phyloP scores from a whole-genome alignment of 2,888 invertebrate genomes.

The Diarsia dahlii region DNA sequence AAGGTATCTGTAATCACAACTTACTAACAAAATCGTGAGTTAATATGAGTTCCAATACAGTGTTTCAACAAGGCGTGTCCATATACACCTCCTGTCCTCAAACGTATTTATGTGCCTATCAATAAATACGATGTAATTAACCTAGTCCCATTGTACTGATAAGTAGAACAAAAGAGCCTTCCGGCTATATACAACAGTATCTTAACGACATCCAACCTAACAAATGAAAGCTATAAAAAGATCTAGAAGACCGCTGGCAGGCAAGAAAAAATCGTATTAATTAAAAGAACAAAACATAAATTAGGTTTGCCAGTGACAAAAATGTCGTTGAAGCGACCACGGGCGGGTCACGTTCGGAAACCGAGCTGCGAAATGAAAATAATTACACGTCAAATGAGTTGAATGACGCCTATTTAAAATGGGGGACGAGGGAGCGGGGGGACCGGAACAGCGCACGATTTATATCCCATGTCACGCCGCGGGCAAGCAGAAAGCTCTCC shows the following conservation, averaged over 20 bases:
- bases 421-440: constrained; percentile 68
- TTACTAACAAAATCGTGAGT: constrained; percentile 6
- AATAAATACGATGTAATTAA: constrained; percentile 56
- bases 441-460: constrained; percentile 69
- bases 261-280: constrained; percentile 76
- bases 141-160: constrained; percentile 43
- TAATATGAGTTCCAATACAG: background rate
- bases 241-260: constrained; percentile 57
- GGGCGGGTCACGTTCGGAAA: constrained; percentile 76
- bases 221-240: constrained; percentile 39
- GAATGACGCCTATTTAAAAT: constrained; percentile 85
- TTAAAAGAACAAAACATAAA: constrained; percentile 78
- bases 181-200: constrained; percentile 36
- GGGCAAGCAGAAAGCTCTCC: constrained; percentile 44
- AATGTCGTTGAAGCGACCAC: constrained; percentile 67
- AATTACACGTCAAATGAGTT: constrained; percentile 86
- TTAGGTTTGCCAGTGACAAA: constrained; percentile 78
- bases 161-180: constrained; percentile 39
- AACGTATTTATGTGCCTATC: constrained; percentile 39
- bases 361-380: constrained; percentile 82
- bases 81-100: background rate
- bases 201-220: constrained; percentile 45
- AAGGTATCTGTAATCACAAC: background rate
- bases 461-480: constrained; percentile 70
- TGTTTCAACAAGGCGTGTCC: background rate